Percentiles rank a stretch among this genome's conserved stretches.
Evolutionary conservation across 2,888 invertebrate genomes (phyloP).

Genomic region (Xiphydria camelus): DNA sequence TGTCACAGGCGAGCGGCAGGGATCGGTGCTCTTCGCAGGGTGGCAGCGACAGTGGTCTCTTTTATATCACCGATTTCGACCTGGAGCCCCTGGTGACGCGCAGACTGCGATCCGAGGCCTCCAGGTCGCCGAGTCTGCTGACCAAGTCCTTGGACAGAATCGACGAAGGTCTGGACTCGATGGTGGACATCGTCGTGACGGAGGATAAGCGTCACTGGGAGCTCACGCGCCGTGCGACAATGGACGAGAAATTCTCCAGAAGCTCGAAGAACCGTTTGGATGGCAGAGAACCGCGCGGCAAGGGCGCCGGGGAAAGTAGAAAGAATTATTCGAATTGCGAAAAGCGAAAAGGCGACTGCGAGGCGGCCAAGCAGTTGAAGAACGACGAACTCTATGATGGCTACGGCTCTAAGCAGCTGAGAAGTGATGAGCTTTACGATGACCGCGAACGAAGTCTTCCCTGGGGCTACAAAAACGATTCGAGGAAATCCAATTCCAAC

Average conservation of each 20-base stretch:
- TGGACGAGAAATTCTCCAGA: constrained; percentile 25
- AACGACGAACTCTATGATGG: constrained; percentile 31
- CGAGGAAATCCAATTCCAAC: constrained; percentile 20
- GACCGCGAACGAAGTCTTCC: constrained; percentile 30
- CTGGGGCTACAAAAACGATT: constrained; percentile 37
- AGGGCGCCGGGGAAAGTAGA: no score
- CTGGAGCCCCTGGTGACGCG: constrained; percentile 37
- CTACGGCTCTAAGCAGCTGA: constrained; percentile 28
- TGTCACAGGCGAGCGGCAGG: constrained; percentile 20
- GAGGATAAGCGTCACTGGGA: constrained; percentile 54
- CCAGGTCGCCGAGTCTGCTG: constrained; percentile 46
- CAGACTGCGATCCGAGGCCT: constrained; percentile 27
- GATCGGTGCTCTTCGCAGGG: constrained; percentile 40
- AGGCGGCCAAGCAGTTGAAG: constrained; percentile 12
- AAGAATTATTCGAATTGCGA: constrained; percentile 21
- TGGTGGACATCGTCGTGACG: constrained; percentile 74
- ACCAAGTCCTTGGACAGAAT: constrained; percentile 81
- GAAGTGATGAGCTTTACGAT: constrained; percentile 46
- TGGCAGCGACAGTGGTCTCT: constrained; percentile 56
- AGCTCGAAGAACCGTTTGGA: constrained; percentile 20
- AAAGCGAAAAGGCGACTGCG: constrained; percentile 15
- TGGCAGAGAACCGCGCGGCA: constrained; percentile 15
- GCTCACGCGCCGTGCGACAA: background rate
- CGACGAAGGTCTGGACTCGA: constrained; percentile 72
- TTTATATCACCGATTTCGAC: constrained; percentile 50